Percentiles rank a stretch among this genome's conserved stretches.
phyloP scores from a whole-genome alignment of 2,113 vertebrate species.

The Stegostoma tigrinum region DNA sequence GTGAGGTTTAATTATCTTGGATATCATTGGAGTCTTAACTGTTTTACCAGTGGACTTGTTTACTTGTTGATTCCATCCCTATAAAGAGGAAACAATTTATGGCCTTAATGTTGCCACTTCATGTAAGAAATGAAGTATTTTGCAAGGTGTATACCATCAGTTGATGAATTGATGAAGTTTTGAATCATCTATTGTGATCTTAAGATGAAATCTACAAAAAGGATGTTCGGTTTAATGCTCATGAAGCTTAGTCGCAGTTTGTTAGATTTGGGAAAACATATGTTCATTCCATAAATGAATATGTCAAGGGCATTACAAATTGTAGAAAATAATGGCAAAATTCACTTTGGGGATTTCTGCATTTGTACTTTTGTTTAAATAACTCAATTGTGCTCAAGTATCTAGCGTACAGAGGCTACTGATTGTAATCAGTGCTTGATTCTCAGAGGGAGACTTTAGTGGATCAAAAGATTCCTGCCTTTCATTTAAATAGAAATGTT shows the following conservation, averaged over 20 bases:
- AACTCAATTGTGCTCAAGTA: background rate
- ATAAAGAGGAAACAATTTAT: background rate
- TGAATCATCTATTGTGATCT: background rate
- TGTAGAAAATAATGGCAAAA: background rate
- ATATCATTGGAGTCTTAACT: background rate
- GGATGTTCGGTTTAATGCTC: background rate
- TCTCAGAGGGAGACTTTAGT: background rate
- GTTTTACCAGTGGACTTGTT: background rate
- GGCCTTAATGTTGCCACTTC: background rate
- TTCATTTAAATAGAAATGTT: background rate
- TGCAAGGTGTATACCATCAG: background rate
- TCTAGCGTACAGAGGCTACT: background rate
- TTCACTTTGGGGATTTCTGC: background rate
- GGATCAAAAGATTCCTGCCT: background rate
- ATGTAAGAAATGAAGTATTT: background rate
- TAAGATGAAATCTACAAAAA: background rate
- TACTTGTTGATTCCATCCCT: background rate
- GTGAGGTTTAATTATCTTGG: background rate
- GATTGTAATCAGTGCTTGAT: background rate
- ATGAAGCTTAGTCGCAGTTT: background rate
- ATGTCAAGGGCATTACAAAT: background rate
- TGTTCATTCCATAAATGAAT: background rate
- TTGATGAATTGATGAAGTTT: background rate
- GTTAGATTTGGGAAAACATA: background rate
- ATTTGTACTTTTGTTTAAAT: background rate